Base-by-base conservation (phyloP, 2,113 vertebrate genomes). In the Aegotheles bennettii region DNA sequence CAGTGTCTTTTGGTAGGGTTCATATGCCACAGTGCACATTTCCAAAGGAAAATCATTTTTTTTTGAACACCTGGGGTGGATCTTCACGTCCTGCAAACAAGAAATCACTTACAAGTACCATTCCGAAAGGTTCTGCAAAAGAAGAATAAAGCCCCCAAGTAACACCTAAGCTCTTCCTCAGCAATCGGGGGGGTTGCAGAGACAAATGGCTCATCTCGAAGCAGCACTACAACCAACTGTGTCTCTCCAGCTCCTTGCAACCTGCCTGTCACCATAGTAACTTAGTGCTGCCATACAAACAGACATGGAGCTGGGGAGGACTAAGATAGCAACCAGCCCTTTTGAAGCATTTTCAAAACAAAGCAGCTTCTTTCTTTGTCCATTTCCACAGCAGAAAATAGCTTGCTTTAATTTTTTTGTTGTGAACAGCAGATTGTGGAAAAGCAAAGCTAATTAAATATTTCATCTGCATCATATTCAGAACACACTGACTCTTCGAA, bases 241-340 rank as follows among this genome's bases (percentile, higher is more conserved):
- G 31, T 28, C 87, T 79, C 45, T 63, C 38, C 11, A 3, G 75
- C 75, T 79, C 76, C 71, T 48, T 78, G 60, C 59, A 51, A 94
- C 82, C 90, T 83, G 87, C 75, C 78, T 60, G 80, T 96, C 93
- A 64, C 89, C 93, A 96, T 87, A 89, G 96, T 82, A 94, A 96
- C 89, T 51, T 16, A 42, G n/a, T 68, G 77, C 93, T 81, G 75
- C 90, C 70, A 48, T 19, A 84, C 82, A 95, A 65, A 90, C 82
- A 87, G 60, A 80, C 38, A 33, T 2, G 0, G 60, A 71, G 65
- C 77, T 56, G 36, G 42, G 40, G 14, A 89, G 67, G 43, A 83
- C 70, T 36, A 59, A 92, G 90, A 93, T 3, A 94, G 90, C 75
- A 94, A 93, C 59, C 61, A 65, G 65, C 59, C 63, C 85, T 69